phyloP scores from a whole-genome alignment of 2,113 vertebrate species.

The Ancistrus triradiatus region DNA sequence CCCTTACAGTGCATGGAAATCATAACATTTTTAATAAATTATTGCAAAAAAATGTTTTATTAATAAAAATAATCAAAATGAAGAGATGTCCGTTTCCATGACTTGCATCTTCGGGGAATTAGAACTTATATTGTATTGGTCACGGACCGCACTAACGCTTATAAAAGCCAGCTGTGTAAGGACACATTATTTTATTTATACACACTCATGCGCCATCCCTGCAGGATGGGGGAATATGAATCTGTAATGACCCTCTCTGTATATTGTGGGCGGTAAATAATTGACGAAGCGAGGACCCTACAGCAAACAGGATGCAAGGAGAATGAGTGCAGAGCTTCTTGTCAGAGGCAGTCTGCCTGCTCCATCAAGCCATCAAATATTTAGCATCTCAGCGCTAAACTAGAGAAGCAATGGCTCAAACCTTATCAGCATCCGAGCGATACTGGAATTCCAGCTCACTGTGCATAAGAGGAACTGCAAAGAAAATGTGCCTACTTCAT shows the following conservation, averaged over 20 bases:
- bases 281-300: constrained; percentile 39
- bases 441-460: no score
- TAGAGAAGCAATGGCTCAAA: constrained; percentile 5
- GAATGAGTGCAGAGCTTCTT: constrained; percentile 16
- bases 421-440: no score
- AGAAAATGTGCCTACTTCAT: no score
- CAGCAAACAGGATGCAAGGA: constrained; percentile 37
- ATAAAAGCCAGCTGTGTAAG: not conserved
- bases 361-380: constrained; percentile 53
- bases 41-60: constrained; percentile 81
- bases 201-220: not conserved
- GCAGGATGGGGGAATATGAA: constrained; percentile 25
- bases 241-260: constrained; percentile 46
- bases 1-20: constrained; percentile 83
- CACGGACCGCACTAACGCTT: not conserved
- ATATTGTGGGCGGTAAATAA: constrained; percentile 50
- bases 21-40: constrained; percentile 83
- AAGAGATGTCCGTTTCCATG: not conserved
- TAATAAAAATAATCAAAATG: constrained; percentile 82
- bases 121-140: constrained; percentile 9
- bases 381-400: constrained; percentile 45
- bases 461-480: no score
- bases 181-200: not conserved
- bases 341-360: constrained; percentile 26
- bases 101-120: no score